Evolutionary conservation across 2,797 vertebrate species (phyloP).

Genomic region (Sebastes steindachneri): DNA sequence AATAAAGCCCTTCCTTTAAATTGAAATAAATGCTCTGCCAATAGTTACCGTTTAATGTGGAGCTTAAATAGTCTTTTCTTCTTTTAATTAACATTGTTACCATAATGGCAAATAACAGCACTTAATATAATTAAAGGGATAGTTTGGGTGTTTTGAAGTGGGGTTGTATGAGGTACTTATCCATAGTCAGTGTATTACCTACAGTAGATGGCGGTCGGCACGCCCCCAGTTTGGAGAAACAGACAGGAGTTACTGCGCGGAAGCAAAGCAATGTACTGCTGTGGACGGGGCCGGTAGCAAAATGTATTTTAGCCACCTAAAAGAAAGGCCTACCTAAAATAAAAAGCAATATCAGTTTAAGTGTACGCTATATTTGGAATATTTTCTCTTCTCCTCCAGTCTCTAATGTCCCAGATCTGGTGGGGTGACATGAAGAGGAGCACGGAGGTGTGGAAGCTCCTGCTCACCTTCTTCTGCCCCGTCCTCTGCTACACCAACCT

Average conservation of each 20-base stretch:
- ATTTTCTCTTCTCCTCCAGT: conserved; percentile 65
- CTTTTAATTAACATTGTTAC: neutral
- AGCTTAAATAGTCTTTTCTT: neutral
- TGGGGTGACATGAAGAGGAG: conserved; percentile 91
- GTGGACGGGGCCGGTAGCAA: too few relatives aligned
- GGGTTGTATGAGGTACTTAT: too few relatives aligned
- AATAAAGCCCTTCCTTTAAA: neutral
- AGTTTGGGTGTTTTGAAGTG: fast-evolving
- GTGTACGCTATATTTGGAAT: too few relatives aligned
- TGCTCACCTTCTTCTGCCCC: conserved; percentile 88
- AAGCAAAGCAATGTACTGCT: too few relatives aligned
- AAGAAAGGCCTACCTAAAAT: too few relatives aligned
- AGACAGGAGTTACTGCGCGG: too few relatives aligned
- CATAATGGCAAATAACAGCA: neutral
- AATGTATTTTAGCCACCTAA: too few relatives aligned
- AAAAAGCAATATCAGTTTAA: too few relatives aligned
- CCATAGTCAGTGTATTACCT: too few relatives aligned
- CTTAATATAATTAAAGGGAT: neutral
- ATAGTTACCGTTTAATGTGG: neutral
- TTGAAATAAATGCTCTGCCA: neutral
- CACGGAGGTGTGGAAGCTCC: conserved; percentile 87
- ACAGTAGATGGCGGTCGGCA: too few relatives aligned
- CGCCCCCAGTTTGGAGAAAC: too few relatives aligned
- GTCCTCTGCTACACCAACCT: conserved; percentile 88
- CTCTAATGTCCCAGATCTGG: conserved; percentile 91